Conservation (phyloP, 30 jellyfish, hydroid and myxozoan species). For the Nemopilema nomurai region DNA sequence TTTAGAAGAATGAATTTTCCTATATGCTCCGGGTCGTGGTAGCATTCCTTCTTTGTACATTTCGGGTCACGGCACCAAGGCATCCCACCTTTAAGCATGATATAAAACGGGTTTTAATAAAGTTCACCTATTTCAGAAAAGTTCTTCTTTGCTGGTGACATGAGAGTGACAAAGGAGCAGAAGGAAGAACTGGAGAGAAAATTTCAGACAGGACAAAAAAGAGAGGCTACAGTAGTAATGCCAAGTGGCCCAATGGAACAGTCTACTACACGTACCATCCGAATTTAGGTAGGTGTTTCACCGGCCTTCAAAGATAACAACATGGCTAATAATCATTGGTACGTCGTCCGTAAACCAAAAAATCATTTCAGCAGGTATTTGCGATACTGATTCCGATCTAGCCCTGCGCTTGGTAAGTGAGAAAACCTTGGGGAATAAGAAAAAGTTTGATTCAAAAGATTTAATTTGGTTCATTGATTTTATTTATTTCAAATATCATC, state of each 20-base stretch:
- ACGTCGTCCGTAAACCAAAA: no score
- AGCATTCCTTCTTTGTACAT: no score
- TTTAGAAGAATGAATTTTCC: no score
- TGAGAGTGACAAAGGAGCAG: slow-evolving; percentile 34
- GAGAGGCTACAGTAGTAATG: slow-evolving; percentile 25
- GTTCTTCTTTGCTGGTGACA: slow-evolving; percentile 32
- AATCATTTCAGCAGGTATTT: neutral
- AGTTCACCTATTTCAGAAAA: no score
- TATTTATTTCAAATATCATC: no score
- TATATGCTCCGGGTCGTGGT: no score
- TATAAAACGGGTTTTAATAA: neutral
- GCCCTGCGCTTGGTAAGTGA: no score
- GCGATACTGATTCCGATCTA: neutral
- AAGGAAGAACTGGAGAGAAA: slow-evolving; percentile 26
- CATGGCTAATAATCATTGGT: neutral
- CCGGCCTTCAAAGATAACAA: neutral
- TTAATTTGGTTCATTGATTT: no score
- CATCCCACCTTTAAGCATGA: neutral
- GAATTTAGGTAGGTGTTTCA: neutral
- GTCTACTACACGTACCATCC: neutral
- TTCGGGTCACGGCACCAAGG: no score
- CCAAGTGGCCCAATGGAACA: slow-evolving; percentile 36
- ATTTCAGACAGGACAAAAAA: slow-evolving; percentile 23
- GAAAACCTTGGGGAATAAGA: no score
- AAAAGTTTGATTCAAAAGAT: no score